These are phyloP conservation scores for Centrocercus urophasianus DNA, from an alignment of 2,113 vertebrate genomes.

Conservation along the genomic window DNA sequence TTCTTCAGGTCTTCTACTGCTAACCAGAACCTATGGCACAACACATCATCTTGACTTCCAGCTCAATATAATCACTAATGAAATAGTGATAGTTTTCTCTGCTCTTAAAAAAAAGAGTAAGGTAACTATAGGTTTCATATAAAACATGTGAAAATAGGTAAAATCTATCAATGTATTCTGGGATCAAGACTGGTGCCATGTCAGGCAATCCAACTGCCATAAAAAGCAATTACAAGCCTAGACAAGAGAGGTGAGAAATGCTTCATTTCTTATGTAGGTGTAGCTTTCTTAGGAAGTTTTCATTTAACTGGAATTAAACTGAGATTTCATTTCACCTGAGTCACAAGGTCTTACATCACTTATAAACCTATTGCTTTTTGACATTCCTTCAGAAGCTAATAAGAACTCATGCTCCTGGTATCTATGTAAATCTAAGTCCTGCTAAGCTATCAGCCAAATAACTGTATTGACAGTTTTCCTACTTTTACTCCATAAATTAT, in stretches of 20 bases:
- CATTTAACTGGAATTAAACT: not conserved
- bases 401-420: not conserved
- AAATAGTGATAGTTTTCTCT: not conserved
- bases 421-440: not conserved
- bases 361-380: not conserved
- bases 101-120: not conserved
- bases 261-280: not conserved
- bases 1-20: slow-evolving; percentile 96
- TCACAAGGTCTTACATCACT: not conserved
- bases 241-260: rapidly evolving
- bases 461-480: not conserved
- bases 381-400: not conserved
- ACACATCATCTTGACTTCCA: not conserved
- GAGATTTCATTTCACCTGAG: not conserved
- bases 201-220: not conserved
- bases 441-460: not conserved
- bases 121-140: not conserved
- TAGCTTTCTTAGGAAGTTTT: not conserved
- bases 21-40: slow-evolving; percentile 90
- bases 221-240: not conserved
- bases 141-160: not conserved
- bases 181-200: not conserved
- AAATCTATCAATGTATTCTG: not conserved
- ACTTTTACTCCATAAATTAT: not conserved
- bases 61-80: not conserved